Evolutionary conservation across 2,797 vertebrate species (phyloP), one percentile per base, ranked within the genome.

Genomic region (Hypotaenidia okinawae): DNA sequence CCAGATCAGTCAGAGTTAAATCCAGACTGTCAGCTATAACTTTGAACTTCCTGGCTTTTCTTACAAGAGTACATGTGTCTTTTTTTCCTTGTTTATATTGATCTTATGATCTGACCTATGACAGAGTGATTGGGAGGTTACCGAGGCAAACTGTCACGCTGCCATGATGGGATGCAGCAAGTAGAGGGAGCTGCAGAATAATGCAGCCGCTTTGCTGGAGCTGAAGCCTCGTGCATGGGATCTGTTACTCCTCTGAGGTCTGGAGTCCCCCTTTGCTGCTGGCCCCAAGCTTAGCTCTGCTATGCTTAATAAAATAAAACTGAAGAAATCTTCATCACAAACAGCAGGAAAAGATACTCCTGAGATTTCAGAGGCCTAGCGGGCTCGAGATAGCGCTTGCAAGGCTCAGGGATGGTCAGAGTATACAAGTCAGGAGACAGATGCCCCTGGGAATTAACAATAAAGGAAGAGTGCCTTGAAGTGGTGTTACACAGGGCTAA

Each of bases 101-200:
- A 82, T 94, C 88, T 76, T 84, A 15, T 3, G 35, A 45, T 94
- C 67, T 90, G 77, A 84, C 84, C 90, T 84, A 54, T 24, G 81
- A 37, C 49, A 76, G 92, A 90, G 52, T 7, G 74, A 39, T 13
- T 35, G 74, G 78, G 86, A 89, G 67, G 90, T 30, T 74, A 4
- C 47, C 10, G 84, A 76, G 74, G 84, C 51, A 13, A 5, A 10
- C 10, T 55, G 63, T 84, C 49, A 10, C 49, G 0, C 30, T 97
- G 95, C 92, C 76, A 51, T 94, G 92, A 75, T 77, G 89, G 76
- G 87, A 66, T 87, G 82, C 84, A 88, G 95, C 79, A 93, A 90
- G 95, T 76, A 97, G 95, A 94, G 96, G 95, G 95, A 94, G 95
- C 94, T 96, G 94, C 85, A 74, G 95, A 97, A 96, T 91, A 91